These are phyloP conservation scores for Aegithalos caudatus DNA, from an alignment of 2,113 vertebrate species.

Conservation along the genomic window DNA sequence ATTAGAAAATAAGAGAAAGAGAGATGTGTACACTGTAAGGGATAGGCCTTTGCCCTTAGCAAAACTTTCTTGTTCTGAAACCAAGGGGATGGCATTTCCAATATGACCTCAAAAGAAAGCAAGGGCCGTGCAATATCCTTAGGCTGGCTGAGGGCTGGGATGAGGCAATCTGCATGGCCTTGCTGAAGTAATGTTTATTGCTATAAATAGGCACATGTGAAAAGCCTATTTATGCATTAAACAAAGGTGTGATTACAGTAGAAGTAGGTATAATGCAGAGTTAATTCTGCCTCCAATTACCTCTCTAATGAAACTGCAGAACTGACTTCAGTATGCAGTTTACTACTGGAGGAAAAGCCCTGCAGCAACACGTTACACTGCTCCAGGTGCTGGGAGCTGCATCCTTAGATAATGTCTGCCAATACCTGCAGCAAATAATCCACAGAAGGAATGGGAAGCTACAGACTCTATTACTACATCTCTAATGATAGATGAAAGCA, in stretches of 20 bases:
- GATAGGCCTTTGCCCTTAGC: constrained; percentile 20
- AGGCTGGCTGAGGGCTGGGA: background rate
- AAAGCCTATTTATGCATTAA: background rate
- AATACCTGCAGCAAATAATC: background rate
- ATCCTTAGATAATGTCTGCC: background rate
- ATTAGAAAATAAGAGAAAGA: constrained; percentile 37
- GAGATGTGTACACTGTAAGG: background rate
- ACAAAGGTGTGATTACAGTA: background rate
- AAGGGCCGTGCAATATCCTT: background rate
- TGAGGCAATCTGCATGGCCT: background rate
- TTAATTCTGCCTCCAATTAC: background rate
- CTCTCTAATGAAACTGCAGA: background rate
- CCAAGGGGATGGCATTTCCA: background rate
- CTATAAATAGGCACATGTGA: background rate
- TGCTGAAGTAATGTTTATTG: background rate
- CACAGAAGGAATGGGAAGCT: background rate
- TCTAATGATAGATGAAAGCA: background rate
- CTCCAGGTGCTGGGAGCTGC: background rate
- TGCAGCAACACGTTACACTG: background rate
- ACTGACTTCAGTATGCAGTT: background rate
- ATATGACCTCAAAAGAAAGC: background rate
- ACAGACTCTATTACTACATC: background rate
- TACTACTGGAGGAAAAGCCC: background rate
- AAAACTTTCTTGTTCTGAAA: constrained; percentile 10
- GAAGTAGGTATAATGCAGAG: background rate